A percentile compares a stretch with the other conserved stretches of the same genome.
phyloP scores from a whole-genome alignment of 2,113 vertebrate species.

The Pelmatolapia mariae region DNA sequence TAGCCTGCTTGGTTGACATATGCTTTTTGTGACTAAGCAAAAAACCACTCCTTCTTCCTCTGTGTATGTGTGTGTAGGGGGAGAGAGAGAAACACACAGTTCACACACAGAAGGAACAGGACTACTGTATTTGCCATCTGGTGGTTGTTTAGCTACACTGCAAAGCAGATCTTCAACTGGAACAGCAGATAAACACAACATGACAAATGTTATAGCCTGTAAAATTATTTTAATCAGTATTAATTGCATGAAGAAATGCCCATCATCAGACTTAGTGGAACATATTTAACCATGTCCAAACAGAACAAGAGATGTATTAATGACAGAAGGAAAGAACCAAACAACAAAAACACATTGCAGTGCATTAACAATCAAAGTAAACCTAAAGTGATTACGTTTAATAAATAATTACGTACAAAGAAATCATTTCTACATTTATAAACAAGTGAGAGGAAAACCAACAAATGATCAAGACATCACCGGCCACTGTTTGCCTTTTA shows the following conservation, averaged over 20 bases:
- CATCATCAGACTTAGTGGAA: conserved; percentile 64
- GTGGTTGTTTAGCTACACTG: conserved; percentile 23
- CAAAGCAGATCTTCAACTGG: not conserved
- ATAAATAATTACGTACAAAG: conserved; percentile 33
- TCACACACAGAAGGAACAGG: not conserved
- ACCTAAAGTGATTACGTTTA: conserved; percentile 29
- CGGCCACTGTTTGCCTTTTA: conserved; percentile 42
- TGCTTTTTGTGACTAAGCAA: not conserved
- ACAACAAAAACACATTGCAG: not conserved
- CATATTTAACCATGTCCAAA: conserved; percentile 18
- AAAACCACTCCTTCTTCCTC: conserved; percentile 39
- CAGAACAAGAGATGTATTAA: conserved; percentile 17
- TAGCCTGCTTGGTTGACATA: not conserved
- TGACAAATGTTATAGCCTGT: conserved; percentile 63
- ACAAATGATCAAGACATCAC: conserved; percentile 72
- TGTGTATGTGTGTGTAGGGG: not conserved
- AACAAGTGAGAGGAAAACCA: conserved; percentile 67
- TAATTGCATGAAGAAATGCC: conserved; percentile 85
- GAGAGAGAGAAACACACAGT: not conserved
- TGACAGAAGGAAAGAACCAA: not conserved
- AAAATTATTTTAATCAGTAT: conserved; percentile 93
- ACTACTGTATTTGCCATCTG: conserved; percentile 29
- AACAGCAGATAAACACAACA: not conserved
- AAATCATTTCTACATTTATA: conserved; percentile 45
- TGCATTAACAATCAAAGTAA: conserved; percentile 24